Evolutionary conservation across 1,140 invertebrate species (phyloP).

Genomic region (Brachionus koreanus): DNA sequence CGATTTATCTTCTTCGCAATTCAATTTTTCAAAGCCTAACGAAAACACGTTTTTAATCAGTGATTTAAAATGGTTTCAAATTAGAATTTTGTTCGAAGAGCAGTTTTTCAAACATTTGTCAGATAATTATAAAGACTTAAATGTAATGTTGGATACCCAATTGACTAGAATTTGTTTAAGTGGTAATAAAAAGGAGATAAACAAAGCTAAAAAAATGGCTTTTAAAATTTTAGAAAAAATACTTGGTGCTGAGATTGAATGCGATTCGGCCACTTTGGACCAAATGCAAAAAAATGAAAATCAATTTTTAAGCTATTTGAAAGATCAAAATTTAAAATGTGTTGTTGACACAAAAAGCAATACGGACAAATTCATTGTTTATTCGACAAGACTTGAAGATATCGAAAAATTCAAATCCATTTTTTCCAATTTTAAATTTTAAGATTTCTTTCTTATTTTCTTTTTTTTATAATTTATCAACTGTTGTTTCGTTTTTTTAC

Average conservation of each 20-base stretch:
- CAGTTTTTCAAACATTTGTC: background rate
- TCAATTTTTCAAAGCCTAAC: background rate
- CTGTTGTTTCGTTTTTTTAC: background rate
- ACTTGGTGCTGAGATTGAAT: background rate
- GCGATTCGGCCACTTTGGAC: background rate
- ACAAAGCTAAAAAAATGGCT: slow-evolving; percentile 3
- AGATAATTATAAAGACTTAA: slow-evolving; percentile 16
- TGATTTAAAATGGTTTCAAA: slow-evolving; percentile 24
- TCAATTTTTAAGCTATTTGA: background rate
- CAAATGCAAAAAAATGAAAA: background rate
- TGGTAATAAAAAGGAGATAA: background rate
- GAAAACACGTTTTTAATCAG: slow-evolving; percentile 9
- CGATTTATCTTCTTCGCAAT: background rate
- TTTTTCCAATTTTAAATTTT: background rate
- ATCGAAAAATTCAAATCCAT: background rate
- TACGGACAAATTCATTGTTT: background rate
- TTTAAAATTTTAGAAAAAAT: background rate
- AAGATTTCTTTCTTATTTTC: background rate
- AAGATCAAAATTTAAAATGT: background rate
- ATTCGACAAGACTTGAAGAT: background rate
- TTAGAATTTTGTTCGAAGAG: slow-evolving; percentile 12
- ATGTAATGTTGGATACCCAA: slow-evolving; percentile 11
- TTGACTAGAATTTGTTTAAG: slow-evolving; percentile 22
- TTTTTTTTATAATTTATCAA: slow-evolving; percentile 4
- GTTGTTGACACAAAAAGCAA: background rate